Conservation (phyloP, 2,888 invertebrate species). For the Mycalesis mineus region DNA sequence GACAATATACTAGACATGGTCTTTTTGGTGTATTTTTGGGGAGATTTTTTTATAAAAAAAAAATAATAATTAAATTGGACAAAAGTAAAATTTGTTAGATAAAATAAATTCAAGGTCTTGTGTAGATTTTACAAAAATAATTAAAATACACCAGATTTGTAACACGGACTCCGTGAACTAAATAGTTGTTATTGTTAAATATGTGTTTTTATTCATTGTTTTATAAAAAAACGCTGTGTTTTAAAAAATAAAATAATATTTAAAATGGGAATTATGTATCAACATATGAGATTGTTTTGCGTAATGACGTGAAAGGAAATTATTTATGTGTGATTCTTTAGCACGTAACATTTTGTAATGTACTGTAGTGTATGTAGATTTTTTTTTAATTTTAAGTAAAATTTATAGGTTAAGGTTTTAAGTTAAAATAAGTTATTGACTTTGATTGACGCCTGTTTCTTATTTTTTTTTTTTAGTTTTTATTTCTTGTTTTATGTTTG, state of each 20-base stretch:
- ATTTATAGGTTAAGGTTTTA: conserved; percentile 32
- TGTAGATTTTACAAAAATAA: not conserved
- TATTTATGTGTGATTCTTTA: conserved; percentile 77
- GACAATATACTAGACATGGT: conserved; percentile 40
- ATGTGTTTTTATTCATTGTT: conserved; percentile 64
- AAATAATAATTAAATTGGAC: not conserved
- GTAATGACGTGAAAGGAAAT: conserved; percentile 61
- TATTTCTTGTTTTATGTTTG: conserved; percentile 30
- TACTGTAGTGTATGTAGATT: conserved; percentile 63
- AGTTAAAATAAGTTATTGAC: conserved; percentile 26
- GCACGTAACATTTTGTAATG: conserved; percentile 47
- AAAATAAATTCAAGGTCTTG: too few species aligned
- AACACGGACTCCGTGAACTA: conserved; percentile 18
- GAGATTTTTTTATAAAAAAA: not conserved
- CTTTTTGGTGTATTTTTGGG: conserved; percentile 1
- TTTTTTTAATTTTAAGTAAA: conserved; percentile 40
- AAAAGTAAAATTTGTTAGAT: not conserved
- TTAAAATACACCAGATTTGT: conserved; percentile 13
- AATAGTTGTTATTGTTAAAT: conserved; percentile 68
- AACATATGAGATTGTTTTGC: conserved; percentile 67
- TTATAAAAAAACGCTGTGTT: conserved; percentile 52
- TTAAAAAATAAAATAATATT: conserved; percentile 41
- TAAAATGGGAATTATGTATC: conserved; percentile 44
- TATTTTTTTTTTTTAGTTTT: conserved; percentile 24
- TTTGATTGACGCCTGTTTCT: conserved; percentile 42